Conservation (phyloP, 2,113 vertebrate species). For the Xiphophorus hellerii region DNA sequence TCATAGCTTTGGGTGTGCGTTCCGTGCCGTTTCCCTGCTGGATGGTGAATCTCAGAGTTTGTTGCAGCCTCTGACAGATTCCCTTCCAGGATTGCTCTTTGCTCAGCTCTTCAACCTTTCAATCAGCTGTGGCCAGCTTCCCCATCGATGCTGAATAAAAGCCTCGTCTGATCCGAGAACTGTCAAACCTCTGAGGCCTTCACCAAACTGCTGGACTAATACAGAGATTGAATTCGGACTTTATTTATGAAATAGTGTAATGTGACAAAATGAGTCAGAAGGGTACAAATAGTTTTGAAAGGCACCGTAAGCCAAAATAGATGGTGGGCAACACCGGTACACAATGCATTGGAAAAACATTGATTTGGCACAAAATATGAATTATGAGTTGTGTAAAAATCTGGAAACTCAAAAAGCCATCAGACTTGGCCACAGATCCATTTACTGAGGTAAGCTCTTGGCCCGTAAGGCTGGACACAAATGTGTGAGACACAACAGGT, state of each 20-base stretch:
- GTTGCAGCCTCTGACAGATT: too few relatives aligned
- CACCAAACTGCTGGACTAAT: not conserved
- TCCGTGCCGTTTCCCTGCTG: not conserved
- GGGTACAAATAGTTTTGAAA: not conserved
- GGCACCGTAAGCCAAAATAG: not conserved
- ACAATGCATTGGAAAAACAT: conserved; percentile 45
- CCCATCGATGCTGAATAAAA: not conserved
- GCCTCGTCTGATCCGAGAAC: not conserved
- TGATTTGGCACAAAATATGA: conserved; percentile 53
- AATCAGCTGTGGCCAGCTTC: not conserved
- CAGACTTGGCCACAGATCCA: conserved; percentile 54
- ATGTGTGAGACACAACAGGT: conserved; percentile 10
- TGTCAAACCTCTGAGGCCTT: not conserved
- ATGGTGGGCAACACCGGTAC: not conserved
- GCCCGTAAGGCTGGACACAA: conserved; percentile 18
- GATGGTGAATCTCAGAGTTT: not conserved
- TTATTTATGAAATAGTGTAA: not conserved
- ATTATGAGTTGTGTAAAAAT: conserved; percentile 49
- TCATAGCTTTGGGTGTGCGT: not conserved
- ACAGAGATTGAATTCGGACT: not conserved
- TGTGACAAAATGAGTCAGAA: not conserved
- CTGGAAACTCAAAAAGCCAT: conserved; percentile 63
- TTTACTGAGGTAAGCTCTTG: conserved; percentile 32
- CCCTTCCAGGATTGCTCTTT: not conserved
- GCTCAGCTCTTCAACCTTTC: not conserved